Evolutionary conservation across 2,797 vertebrate species (phyloP), one percentile per base, ranked within the genome.

Genomic region (Lepus townsendii): DNA sequence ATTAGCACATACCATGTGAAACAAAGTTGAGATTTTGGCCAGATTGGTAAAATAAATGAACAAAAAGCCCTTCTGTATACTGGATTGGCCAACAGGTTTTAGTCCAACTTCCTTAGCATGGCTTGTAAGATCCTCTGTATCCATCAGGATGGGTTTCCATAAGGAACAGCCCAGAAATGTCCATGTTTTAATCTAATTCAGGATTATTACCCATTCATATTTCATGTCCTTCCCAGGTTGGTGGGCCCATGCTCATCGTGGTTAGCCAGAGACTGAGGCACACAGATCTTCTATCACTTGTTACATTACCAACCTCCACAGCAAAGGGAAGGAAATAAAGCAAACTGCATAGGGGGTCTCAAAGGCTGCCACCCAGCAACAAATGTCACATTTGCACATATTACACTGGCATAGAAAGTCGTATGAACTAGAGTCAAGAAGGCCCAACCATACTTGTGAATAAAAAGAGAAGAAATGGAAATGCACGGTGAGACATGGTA

Each of bases 181-280:
- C 35, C 12, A 26, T 6, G 19, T 42, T 24, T 11, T 35, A 12
- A 85, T 19, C 69, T 11, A 57, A 32, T 5, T 11, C 16, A 72
- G 5, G 14, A 50, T 27, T 13, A 20, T 4, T 3, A 5, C 10
- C 47, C 5, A 1, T 10, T 77, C 69, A 38, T 24, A 2, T 19
- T 26, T n/a, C 30, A 20, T 1, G 27, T 3, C 50, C 77, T 60
- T 1, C 8, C 2, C 27, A 35, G 9, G 30, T 69, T 0, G 0
- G 3, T 9, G 13, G 7, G 11, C 22, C 30, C 14, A 12, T 14
- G 5, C 13, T 9, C 19, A 4, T 1, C 0, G 0, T 8, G 14
- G 7, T 35, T 3, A 76, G 26, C 22, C 75, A 54, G 57, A n/a
- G 35, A 5, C n/a, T 30, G 62, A 35, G 47, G 42, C 8, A 32